Conservation (phyloP, 2,113 vertebrate species). For the Eidolon helvum region DNA sequence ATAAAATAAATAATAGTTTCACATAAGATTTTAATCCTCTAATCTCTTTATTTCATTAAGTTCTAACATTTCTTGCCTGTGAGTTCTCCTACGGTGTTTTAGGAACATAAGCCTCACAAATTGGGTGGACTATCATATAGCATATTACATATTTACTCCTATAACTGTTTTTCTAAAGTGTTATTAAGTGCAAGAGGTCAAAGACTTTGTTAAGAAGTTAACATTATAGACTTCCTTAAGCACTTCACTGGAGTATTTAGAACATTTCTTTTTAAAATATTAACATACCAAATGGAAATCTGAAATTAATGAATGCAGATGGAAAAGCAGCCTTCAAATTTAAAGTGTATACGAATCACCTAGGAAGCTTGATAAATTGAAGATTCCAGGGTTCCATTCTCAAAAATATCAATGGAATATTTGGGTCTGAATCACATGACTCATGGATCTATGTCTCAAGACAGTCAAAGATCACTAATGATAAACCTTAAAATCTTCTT, state of each 20-base stretch:
- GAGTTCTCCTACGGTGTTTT: not conserved
- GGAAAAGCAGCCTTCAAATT: not conserved
- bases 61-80: constrained; percentile 7
- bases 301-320: not conserved
- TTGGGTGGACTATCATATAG: not conserved
- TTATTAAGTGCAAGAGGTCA: not conserved
- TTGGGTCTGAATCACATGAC: not conserved
- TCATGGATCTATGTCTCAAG: not conserved
- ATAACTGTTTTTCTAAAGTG: constrained; percentile 2
- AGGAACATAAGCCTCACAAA: not conserved
- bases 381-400: not conserved
- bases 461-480: not conserved
- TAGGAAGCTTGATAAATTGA: not conserved
- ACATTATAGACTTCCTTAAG: not conserved
- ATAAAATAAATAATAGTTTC: constrained; percentile 9
- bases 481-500: not conserved
- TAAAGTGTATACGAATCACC: not conserved
- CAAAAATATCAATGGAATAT: not conserved
- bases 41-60: not conserved
- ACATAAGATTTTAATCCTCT: not conserved
- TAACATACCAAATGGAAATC: not conserved
- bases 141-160: not conserved
- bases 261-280: not conserved
- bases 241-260: not conserved
- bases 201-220: not conserved